Evolutionary conservation across 2,888 invertebrate species (phyloP).

Genomic region (Zelleria hepariella): DNA sequence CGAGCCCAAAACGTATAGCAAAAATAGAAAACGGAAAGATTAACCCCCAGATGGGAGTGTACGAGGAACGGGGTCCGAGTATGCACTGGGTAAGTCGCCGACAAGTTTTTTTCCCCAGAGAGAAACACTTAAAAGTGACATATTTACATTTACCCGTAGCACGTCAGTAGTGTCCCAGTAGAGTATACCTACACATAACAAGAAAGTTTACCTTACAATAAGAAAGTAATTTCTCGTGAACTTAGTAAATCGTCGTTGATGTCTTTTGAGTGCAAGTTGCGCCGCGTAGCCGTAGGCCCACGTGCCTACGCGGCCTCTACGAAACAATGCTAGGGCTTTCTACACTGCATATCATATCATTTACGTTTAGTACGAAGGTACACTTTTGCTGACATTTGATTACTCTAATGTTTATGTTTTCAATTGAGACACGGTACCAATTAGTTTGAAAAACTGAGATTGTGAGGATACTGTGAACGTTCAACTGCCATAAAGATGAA

Average conservation of each 20-base stretch:
- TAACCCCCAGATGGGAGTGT: conserved; percentile 90
- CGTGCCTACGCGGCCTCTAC: neutral
- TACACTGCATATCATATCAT: neutral
- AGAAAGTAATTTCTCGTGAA: neutral
- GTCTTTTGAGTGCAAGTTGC: neutral
- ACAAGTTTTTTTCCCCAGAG: neutral
- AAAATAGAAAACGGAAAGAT: conserved; percentile 67
- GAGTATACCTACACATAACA: too few species aligned
- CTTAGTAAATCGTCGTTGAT: neutral
- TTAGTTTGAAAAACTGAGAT: too few species aligned
- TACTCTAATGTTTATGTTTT: too few species aligned
- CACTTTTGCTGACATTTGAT: too few species aligned
- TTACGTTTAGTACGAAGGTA: neutral
- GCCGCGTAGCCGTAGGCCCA: neutral
- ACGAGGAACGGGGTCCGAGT: conserved; percentile 90
- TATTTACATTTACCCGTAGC: too few species aligned
- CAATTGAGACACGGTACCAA: too few species aligned
- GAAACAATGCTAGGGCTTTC: neutral
- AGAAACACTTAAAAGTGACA: too few species aligned
- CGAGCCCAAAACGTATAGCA: conserved; percentile 57
- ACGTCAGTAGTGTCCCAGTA: too few species aligned
- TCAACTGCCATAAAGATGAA: too few species aligned
- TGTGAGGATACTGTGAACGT: too few species aligned
- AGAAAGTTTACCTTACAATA: neutral
- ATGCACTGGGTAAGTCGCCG: conserved; percentile 92